Conservation (phyloP, 2,888 invertebrate species). For the Sepiola atlantica region DNA sequence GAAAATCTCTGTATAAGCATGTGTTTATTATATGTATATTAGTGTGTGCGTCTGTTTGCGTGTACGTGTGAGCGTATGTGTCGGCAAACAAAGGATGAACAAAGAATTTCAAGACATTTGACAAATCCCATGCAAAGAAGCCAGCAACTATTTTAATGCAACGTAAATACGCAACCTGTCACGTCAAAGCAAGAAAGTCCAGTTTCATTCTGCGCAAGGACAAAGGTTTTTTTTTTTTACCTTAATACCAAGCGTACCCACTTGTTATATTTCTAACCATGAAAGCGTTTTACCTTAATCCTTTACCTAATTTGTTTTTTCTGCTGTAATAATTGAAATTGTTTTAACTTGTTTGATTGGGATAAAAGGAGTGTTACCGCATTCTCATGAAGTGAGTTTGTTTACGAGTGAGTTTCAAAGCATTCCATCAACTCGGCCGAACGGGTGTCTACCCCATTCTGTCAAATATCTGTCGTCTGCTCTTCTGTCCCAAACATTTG, state of each 20-base stretch:
- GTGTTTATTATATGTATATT: too few relatives aligned
- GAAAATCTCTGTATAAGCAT: too few relatives aligned
- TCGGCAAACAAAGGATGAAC: not conserved
- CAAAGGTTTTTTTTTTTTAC: not conserved
- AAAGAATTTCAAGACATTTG: not conserved
- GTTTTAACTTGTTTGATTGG: not conserved
- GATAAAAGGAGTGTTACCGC: not conserved
- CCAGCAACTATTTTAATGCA: constrained; percentile 24
- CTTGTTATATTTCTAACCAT: not conserved
- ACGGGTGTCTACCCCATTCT: too few relatives aligned
- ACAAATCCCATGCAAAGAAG: not conserved
- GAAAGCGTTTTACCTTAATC: not conserved
- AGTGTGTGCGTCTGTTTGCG: too few relatives aligned
- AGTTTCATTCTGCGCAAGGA: not conserved
- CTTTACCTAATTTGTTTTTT: not conserved
- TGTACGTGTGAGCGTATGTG: not conserved
- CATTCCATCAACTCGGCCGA: not conserved
- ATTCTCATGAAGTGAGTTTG: not conserved
- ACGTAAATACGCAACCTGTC: not conserved
- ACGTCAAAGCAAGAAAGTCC: not conserved
- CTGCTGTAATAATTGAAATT: not conserved
- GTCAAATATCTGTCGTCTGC: too few relatives aligned
- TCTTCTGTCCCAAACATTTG: too few relatives aligned
- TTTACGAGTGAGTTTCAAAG: not conserved
- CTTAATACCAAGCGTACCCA: not conserved